A percentile compares a stretch with the other conserved stretches of the same genome.
phyloP scores from a whole-genome alignment of 2,797 vertebrate genomes.

The Salmo trutta region DNA sequence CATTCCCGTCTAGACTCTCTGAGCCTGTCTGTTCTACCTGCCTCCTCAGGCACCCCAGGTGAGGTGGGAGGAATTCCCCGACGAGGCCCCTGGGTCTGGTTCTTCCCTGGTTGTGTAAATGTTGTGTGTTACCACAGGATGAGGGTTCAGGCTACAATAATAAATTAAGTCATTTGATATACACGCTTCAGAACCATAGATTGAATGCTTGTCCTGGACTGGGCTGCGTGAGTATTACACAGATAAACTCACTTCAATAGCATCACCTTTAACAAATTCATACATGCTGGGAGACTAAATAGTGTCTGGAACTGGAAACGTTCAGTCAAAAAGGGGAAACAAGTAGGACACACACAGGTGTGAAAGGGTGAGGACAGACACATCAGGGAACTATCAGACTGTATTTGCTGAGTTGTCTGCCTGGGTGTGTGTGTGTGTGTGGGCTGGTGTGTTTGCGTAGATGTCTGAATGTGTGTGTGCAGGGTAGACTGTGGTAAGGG shows the following conservation, averaged over 20 bases:
- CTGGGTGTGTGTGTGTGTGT: conserved; percentile 2
- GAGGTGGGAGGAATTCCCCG: conserved; percentile 38
- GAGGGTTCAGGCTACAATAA: conserved; percentile 15
- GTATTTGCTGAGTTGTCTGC: conserved; percentile 44
- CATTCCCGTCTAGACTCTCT: conserved; percentile 68
- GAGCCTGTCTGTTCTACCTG: conserved; percentile 49
- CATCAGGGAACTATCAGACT: conserved; percentile 2
- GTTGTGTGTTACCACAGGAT: background rate
- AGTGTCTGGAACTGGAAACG: conserved; percentile 37
- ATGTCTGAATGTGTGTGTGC: conserved; percentile 7
- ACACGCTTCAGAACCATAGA: background rate
- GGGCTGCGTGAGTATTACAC: background rate
- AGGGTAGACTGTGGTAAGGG: background rate
- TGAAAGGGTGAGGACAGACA: conserved; percentile 6
- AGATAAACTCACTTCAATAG: background rate
- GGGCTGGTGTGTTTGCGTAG: conserved; percentile 8
- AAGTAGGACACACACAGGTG: background rate
- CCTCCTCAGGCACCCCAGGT: conserved; percentile 36
- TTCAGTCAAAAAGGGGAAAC: background rate
- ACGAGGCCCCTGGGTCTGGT: conserved; percentile 8
- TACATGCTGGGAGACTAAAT: conserved; percentile 30
- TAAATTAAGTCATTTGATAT: conserved; percentile 12
- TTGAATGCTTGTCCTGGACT: background rate
- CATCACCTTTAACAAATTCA: conserved; percentile 6
- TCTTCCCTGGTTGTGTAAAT: conserved; percentile 12